phyloP scores from a whole-genome alignment of 2,797 vertebrate species.

The Fratercula arctica region DNA sequence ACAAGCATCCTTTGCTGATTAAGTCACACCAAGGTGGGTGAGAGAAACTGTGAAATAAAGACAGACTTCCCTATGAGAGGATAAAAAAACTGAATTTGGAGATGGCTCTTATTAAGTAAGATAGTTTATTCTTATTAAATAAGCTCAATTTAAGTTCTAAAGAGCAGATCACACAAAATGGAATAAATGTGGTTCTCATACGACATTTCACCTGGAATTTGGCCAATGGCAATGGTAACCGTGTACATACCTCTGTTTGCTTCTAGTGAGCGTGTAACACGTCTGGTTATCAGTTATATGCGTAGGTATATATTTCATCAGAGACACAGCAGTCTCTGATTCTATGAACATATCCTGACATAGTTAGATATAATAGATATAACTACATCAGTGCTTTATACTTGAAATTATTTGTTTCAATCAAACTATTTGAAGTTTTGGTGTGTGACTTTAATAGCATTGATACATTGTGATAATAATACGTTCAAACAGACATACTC shows the following conservation, averaged over 20 bases:
- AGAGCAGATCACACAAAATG: neutral
- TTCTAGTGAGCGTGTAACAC: neutral
- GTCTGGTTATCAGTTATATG: neutral
- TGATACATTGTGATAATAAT: neutral
- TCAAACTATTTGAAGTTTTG: neutral
- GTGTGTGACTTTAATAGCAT: neutral
- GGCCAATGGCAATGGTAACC: neutral
- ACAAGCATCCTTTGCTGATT: neutral
- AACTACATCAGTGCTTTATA: neutral
- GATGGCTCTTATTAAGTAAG: neutral
- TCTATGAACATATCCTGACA: neutral
- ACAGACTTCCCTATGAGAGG: neutral
- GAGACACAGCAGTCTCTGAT: neutral
- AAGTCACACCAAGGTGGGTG: neutral
- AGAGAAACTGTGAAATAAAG: neutral
- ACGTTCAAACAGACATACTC: neutral
- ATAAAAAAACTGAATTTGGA: neutral
- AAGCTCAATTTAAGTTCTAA: neutral
- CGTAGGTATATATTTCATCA: neutral
- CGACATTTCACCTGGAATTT: neutral
- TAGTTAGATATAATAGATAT: neutral
- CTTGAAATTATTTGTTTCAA: neutral
- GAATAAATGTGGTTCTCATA: neutral
- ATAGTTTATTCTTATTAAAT: neutral
- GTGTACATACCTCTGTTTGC: neutral